Base-by-base conservation (phyloP, 2,888 invertebrate genomes). In the Poecilus cupreus region DNA sequence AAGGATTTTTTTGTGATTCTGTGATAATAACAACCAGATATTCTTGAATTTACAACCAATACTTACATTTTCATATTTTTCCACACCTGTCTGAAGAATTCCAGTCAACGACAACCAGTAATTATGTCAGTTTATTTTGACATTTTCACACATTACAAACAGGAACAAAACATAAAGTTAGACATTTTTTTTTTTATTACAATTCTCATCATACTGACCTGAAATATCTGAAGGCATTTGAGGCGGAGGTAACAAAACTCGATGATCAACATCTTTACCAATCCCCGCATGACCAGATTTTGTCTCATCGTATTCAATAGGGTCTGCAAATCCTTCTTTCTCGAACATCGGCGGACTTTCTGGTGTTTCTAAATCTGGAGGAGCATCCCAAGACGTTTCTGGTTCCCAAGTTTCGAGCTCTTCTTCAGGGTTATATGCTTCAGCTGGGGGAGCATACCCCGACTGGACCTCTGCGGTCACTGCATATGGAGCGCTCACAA, bases 331-430 rank as follows among this genome's bases (percentile, higher is more conserved):
- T 49, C 91, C 90, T 84, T 93, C 91, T 85, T 93, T 92, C 84
- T 94, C 94, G 83, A 92, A 93, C 83, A 91, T 90, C 0, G 93
- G 93, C 20, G 94, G 94, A 68, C 94, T 93, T 83, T 93, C 92
- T 0, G 94, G 93, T 0, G 94, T 93, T 84, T 93, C 93, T 1
- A 89, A 83, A 43, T 82, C 81, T 82, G 88, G 87, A n/a, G 89
- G 88, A 11, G 87, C 87, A 80, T 88, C 88, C 84, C 90, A 88
- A 13, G 84, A 84, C 1, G 85, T 82, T 80, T 88, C 89, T 84
- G 83, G 87, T 32, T 87, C 90, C 89, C 90, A 90, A 84, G 87
- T 89, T 86, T 89, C 90, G 83, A 86, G 88, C 86, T 91, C 91
- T 88, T 85, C 90, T 87, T 88, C 89, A 0, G 85, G 90, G 87